These are phyloP conservation scores for Micrasema minimum DNA, from an alignment of 1,140 invertebrate species.

Conservation along the genomic window DNA sequence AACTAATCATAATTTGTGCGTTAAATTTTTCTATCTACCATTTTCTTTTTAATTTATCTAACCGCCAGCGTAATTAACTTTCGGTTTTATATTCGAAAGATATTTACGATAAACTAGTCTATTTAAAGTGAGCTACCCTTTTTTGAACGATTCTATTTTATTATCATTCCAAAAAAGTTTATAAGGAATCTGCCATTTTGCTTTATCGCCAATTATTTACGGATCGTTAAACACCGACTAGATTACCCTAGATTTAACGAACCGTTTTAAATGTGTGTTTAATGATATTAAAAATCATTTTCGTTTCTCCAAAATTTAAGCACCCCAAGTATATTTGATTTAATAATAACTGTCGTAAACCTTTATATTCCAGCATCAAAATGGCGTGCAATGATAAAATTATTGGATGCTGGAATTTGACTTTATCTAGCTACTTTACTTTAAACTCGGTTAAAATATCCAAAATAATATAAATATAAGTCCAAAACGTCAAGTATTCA, in stretches of 20 bases:
- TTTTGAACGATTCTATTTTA: constrained; percentile 8
- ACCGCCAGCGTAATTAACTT: no score
- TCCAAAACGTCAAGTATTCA: no score
- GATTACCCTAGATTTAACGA: background rate
- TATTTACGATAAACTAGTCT: background rate
- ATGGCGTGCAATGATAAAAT: background rate
- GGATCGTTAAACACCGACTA: background rate
- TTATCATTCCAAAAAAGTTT: constrained; percentile 1
- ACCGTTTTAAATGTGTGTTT: background rate
- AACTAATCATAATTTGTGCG: background rate
- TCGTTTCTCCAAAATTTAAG: background rate
- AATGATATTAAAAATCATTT: background rate
- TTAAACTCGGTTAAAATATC: no score
- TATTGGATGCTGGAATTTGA: no score
- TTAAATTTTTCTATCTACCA: background rate
- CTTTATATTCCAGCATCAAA: background rate
- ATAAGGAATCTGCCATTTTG: background rate
- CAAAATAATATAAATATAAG: no score
- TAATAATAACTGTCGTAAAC: background rate
- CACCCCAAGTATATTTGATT: background rate
- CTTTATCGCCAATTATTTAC: background rate
- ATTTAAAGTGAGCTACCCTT: background rate
- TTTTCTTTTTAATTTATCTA: background rate
- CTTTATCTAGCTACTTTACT: no score
- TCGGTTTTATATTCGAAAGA: no score